Conservation (phyloP, 1,140 invertebrate species). For the Papilio polyxenes region DNA sequence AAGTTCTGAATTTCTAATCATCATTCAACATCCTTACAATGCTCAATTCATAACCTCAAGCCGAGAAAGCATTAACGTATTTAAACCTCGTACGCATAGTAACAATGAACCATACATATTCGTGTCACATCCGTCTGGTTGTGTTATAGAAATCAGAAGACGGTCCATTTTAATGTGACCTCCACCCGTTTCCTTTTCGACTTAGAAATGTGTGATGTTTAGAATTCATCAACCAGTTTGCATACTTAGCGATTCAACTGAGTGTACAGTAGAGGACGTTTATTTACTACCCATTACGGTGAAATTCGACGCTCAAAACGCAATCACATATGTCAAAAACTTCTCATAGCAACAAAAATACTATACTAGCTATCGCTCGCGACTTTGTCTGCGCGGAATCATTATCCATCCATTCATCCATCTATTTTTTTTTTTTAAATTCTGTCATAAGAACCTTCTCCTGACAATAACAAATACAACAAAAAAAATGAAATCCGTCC, state of each 20-base stretch:
- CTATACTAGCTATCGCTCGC: no score
- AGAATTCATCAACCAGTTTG: constrained; percentile 14
- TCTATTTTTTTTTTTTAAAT: no score
- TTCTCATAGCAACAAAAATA: no score
- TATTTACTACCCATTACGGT: no score
- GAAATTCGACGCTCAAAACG: no score
- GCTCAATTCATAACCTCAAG: constrained; percentile 39
- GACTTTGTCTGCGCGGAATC: no score
- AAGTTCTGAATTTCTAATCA: constrained; percentile 33
- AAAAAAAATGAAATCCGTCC: no score
- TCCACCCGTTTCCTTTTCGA: constrained; percentile 24
- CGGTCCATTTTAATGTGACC: constrained; percentile 41
- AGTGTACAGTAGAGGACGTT: not conserved
- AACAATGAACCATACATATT: constrained; percentile 35
- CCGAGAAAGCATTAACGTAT: constrained; percentile 26
- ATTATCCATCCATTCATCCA: no score
- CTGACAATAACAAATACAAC: no score
- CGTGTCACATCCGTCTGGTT: constrained; percentile 43
- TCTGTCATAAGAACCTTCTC: no score
- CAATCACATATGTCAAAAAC: no score
- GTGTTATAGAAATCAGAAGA: constrained; percentile 43
- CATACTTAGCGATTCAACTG: not conserved
- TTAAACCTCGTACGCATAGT: constrained; percentile 1
- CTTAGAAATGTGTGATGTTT: constrained; percentile 23
- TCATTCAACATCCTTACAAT: constrained; percentile 29